Conservation (phyloP, 2,888 invertebrate genomes). For the Coelogynopora nodosa region DNA sequence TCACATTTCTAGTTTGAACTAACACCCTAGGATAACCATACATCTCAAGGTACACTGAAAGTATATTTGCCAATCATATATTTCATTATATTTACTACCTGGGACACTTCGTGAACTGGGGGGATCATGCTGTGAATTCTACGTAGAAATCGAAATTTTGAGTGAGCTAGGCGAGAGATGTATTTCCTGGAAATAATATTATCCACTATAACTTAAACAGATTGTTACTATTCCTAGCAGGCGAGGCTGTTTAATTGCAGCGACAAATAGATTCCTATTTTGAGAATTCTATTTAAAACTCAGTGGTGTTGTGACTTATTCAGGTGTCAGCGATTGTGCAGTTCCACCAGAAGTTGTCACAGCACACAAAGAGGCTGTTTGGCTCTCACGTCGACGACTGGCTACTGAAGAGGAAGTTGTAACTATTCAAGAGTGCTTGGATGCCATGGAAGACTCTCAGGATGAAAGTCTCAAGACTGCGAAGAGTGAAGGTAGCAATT, state of each 20-base stretch:
- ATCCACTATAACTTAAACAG: too few species aligned
- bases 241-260: too few species aligned
- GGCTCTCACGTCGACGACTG: neutral
- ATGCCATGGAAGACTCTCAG: neutral
- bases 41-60: neutral
- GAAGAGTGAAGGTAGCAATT: slow-evolving; percentile 19
- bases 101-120: neutral
- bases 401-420: neutral
- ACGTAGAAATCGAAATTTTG: neutral
- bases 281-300: too few species aligned
- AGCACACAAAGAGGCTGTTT: neutral
- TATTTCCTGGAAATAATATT: too few species aligned
- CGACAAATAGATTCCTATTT: too few species aligned
- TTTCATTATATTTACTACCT: neutral
- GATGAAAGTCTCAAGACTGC: neutral
- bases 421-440: neutral
- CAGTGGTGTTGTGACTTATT: too few species aligned
- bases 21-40: neutral
- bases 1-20: neutral
- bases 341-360: neutral
- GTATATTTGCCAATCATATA: too few species aligned
- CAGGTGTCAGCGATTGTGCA: neutral
- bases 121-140: neutral
- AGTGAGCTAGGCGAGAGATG: too few species aligned
- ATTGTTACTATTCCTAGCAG: too few species aligned